Base-by-base conservation (phyloP, 2,888 invertebrate genomes). In the Agrotis ipsilon region DNA sequence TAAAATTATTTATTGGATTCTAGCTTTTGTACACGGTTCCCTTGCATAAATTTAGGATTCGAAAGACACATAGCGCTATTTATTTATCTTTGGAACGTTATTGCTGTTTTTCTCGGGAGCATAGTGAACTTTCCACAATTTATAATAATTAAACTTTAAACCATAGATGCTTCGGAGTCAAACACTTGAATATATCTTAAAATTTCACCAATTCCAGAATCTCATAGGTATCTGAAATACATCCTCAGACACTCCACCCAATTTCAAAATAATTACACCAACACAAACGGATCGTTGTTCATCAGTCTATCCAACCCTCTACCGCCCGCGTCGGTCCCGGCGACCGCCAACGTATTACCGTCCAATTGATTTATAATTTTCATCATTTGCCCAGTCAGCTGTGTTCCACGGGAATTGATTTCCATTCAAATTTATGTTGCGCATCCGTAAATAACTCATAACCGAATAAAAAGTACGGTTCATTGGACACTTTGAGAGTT, bases 281-380 rank as follows among this genome's bases (percentile, higher is more conserved):
- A 45, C 7, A 32, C 18, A 27, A 27, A 61, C 46, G 16, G 21
- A 60, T 14, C 58, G 71, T 46, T 19, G 67, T 74, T 62, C 72
- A 80, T 77, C 73, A 81, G 70, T 60, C 45, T 57, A 49, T 5
- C 3, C 57, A 32, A 66, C 45, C 68, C 60, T 39, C 51, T 18
- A 24, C 70, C 7, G n/a, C 58, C 58, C 63, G n/a, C 64, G 27
- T 67, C 55, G 71, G 66, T 27, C 24, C 54, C 51, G 71, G 46
- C 68, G 63, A 78, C 80, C 77, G 70, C 76, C 81, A 81, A 85
- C 78, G 70, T 82, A 88, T 84, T 82, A 84, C 81, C 78, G 64
- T 82, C 78, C 75, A 84, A 87, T 88, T 86, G 85, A 89, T 89
- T 89, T 86, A 87, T 84, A 87, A 88, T 87, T 88, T 86, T 80